Evolutionary conservation across 1,140 invertebrate genomes (phyloP), one percentile per base, ranked within the genome.

Genomic region (Grapholita molesta): DNA sequence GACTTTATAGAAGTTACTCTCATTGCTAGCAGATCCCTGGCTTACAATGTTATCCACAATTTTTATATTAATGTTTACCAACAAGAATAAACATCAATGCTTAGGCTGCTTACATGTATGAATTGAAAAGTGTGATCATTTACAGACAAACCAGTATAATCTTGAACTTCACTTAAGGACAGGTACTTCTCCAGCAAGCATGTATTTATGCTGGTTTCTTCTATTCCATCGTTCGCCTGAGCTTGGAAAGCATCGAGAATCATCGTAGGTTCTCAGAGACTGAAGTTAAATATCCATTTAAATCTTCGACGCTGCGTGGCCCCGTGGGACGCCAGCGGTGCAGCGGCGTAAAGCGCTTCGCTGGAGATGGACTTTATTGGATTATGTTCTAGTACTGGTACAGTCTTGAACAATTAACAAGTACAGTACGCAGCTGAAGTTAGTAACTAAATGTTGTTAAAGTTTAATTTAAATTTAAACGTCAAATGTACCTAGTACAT

Each of bases 211-310:
- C 35, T 38, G 35, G 35, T 38, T 38, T 0, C 15, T 9, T 38
- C 12, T 2, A 15, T 15, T 48, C 42, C 18, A 18, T 15, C 18
- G 15, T n/a, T 0, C 18, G 15, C 1, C 6, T 3, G 8, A 6
- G 18, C 7, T 48, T 21, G 9, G 15, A 21, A 21, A 18, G 42
- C 42, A 7, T 9, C 21, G 7, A 9, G 42, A 48, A 48, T 21
- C 8, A 21, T 7, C 42, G 42, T 48, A 48, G 42, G 87, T 87
- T 89, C 79, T 83, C 82, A 80, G 83, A 91, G 87, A 89, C 83
- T 85, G 84, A 89, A 89, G 85, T 91, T 91, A 89, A 91, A 89
- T 89, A 91, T 91, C 87, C 86, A 89, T 91, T 91, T 91, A 89
- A 89, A 89, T 91, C 86, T 86, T 89, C 87, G 84, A 86, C 81